Base-by-base conservation (phyloP, 2,797 vertebrate genomes). In the Eremophila alpestris region DNA sequence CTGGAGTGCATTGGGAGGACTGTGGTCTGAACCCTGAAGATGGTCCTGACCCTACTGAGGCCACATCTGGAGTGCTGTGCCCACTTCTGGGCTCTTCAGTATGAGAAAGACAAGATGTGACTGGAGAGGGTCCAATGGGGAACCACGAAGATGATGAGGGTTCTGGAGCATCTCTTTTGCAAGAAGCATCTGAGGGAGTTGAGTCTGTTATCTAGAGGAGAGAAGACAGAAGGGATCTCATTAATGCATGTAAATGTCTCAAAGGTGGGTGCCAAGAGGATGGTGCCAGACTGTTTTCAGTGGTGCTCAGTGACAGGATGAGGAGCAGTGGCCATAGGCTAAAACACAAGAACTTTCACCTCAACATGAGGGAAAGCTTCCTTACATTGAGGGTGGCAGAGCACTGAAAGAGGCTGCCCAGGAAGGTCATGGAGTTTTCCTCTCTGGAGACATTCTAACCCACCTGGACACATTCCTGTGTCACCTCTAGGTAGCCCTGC, bases 391-490 rank as follows among this genome's bases (percentile, higher is more conserved):
- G 21, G 14, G 11, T 10, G 17, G 17, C 9, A 62, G 48, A 55
- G 26, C 30, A 22, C 34, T 34, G 30, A 6, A 62, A 62, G 9
- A 62, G 46, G 18, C 30, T 55, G 41, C 30, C 24, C 34, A 32
- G 55, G 26, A 22, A 48, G 9, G 10, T 27, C 1, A 4, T 67
- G 69, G 48, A 81, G 7, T 20, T 49, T 71, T 32, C 36, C 55
- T 48, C 9, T 60, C 62, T 55, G 62, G 21, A 41, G 48, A 27
- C 13, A 23, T 36, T 56, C 49, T 16, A 43, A 56, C 5, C 7
- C 27, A n/a, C 16, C 51, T 43, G 32, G 22, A 43, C 2, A 1
- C 0, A 0, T 27, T 71, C 18, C 21, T 36, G 46, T 67, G 21
- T 27, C 62, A 60, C 40, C 22, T 54, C 54, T 34, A 23, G 21